Evolutionary conservation across 2,113 vertebrate species (phyloP).

Genomic region (Solea solea): DNA sequence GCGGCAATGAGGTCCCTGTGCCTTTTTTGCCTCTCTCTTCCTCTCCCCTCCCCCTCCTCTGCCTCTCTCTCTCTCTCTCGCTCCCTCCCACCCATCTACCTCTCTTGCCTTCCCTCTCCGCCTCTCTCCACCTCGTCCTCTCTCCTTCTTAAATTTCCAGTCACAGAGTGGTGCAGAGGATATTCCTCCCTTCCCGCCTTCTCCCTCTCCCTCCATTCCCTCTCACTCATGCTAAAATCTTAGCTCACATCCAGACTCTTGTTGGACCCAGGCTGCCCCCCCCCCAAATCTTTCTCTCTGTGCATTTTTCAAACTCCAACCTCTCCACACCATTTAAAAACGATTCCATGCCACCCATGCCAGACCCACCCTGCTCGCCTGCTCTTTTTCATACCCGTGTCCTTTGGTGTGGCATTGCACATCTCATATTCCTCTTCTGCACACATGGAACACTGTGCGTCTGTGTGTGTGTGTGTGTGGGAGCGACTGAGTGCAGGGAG

Average conservation of each 20-base stretch:
- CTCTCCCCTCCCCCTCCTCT: constrained; percentile 56
- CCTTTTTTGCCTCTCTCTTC: constrained; percentile 71
- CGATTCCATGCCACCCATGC: constrained; percentile 56
- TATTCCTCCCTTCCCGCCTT: constrained; percentile 80
- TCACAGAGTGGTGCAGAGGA: constrained; percentile 87
- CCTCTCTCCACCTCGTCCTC: constrained; percentile 65
- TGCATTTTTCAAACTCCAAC: constrained; percentile 60
- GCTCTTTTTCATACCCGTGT: constrained; percentile 55
- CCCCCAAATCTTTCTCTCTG: constrained; percentile 6
- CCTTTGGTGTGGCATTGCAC: constrained; percentile 78
- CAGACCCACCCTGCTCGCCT: constrained; percentile 51
- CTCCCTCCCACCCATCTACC: constrained; percentile 45
- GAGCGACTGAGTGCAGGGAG: constrained; percentile 36
- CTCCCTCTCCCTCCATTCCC: constrained; percentile 62
- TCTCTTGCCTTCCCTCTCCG: constrained; percentile 37
- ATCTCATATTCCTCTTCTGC: constrained; percentile 73
- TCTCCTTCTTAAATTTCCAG: constrained; percentile 85
- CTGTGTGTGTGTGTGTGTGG: constrained; percentile 32
- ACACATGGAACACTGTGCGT: constrained; percentile 47
- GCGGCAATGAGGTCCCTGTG: constrained; percentile 81
- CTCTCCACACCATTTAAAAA: constrained; percentile 67
- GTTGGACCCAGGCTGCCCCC: constrained; percentile 50
- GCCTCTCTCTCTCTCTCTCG: constrained; percentile 27
- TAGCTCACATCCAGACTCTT: constrained; percentile 62
- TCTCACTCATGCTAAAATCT: constrained; percentile 69